Evolutionary conservation across 2,113 vertebrate genomes (phyloP), one percentile per base, ranked within the genome.

Genomic region (Myrmecophaga tridactyla): DNA sequence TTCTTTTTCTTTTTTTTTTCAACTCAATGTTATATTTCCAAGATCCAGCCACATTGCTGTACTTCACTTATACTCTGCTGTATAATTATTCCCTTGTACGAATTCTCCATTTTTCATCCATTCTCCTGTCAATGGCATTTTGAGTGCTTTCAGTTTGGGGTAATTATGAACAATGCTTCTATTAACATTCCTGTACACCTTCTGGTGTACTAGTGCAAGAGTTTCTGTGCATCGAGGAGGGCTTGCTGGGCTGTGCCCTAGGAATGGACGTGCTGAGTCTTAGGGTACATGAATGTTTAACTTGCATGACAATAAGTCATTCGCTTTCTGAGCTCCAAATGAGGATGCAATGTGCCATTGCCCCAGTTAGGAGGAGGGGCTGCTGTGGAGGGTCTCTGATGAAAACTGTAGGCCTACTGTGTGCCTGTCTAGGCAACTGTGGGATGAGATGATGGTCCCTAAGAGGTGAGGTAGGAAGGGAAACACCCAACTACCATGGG

Each of bases 1-100:
- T 63, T 92, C 81, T 94, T 62, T 94, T 84, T 36, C 14, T 86
- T 94, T 62, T 94, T 84, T 36, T 34, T 8, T 23, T 20, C 36
- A 21, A 86, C 6, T 89, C 69, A 53, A 8, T 77, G 83, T 83
- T 62, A 36, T 67, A 12, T 82, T 36, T 67, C 17, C 46, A 10
- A 23, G 11, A 58, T 39, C 56, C 43, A 41, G 25, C 31, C 67
- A 23, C 12, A 34, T 83, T 63, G 51, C 20, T 75, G 18, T 27
- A 56, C 80, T 94, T 83, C n/a, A 81, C 63, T 70, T 51, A 90
- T 81, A 69, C 94, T 82, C 25, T 31, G 36, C 20, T 51, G 2
- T 43, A 34, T 72, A 31, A 77, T 62, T 48, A 67, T 62, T n/a
- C 27, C 27, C 73, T 73, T n/a, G 41, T 8, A 18, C 27, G 53